Evolutionary conservation across 2,797 vertebrate genomes (phyloP).

Genomic region (Sebastes cheni): DNA sequence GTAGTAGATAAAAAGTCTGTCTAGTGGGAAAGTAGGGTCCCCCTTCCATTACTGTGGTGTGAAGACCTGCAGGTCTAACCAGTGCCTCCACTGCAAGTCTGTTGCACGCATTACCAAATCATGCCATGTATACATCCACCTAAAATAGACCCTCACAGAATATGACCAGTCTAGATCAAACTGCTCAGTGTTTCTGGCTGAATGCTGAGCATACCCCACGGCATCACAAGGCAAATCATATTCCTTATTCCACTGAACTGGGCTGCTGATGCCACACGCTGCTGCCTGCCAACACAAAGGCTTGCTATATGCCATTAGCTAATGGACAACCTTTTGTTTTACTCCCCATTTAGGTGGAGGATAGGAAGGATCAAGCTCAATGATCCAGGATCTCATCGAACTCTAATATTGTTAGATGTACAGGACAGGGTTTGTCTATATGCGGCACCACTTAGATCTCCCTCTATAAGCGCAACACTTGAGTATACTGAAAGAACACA

Average conservation of each 20-base stretch:
- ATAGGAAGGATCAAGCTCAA: neutral
- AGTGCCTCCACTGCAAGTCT: neutral
- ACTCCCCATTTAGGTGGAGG: neutral
- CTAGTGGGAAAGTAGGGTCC: neutral
- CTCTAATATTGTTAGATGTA: neutral
- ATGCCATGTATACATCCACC: neutral
- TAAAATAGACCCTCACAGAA: neutral
- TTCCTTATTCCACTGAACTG: conserved; percentile 1
- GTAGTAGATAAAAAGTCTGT: neutral
- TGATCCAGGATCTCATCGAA: neutral
- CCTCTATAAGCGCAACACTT: neutral
- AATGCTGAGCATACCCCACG: neutral
- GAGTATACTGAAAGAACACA: neutral
- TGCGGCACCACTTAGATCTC: neutral
- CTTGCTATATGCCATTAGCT: conserved; percentile 27
- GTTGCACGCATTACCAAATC: neutral
- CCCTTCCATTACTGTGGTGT: neutral
- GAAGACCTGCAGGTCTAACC: neutral
- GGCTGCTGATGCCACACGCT: conserved; percentile 12
- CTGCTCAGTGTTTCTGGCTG: neutral
- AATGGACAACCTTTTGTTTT: conserved; percentile 29
- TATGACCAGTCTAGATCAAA: neutral
- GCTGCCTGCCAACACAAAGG: conserved; percentile 35
- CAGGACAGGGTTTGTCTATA: neutral
- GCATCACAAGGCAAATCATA: conserved; percentile 8